Evolutionary conservation across 64 coral and sea anemone species (phyloP), one percentile per base, ranked within the genome.

Genomic region (Stichodactyla helianthus): DNA sequence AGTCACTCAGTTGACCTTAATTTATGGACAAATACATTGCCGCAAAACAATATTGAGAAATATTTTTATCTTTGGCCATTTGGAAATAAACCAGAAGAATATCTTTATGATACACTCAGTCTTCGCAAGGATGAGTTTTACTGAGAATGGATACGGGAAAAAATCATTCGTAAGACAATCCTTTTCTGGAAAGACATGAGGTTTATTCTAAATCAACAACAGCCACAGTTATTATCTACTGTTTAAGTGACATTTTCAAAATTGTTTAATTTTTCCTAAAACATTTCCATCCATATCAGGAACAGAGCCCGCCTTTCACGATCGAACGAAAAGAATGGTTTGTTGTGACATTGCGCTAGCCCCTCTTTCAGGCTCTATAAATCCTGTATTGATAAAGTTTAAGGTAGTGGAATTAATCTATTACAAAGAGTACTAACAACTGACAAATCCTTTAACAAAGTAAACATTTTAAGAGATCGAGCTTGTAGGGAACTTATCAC

Each of bases 391-490:
- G 68, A 74, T 74, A 35, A 74, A 74, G 68, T 74, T 74, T 74
- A 74, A 27, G 68, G 68, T 31, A 23, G 23, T 11, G 25, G 68
- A 74, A 74, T 74, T 74, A 74, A 74, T 74, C 68, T 31, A 74
- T 74, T 74, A 74, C 68, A 74, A 74, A 74, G 68, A 74, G 68
- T 74, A 74, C 78, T 81, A 81, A 81, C 78, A 81, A 52, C 78
- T 54, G 50, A 52, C 52, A 81, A 81, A 81, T 81, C 78, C 78
- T 81, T 81, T 28, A 81, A 81, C 78, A 81, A 14, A 52, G 78
- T 81, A 81, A 81, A 81, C 78, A 81, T 81, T 81, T 81, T 81
- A 81, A 51, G 78, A 81, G 78, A 81, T 81, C 51, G 50, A 81
- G 78, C 35, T 54, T 81, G 35, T 81, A 52, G 78, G 15, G 15